Percentiles rank a stretch among this genome's conserved stretches.
phyloP scores from a whole-genome alignment of 2,797 vertebrate species.

The Odontamblyopus rebecca region DNA sequence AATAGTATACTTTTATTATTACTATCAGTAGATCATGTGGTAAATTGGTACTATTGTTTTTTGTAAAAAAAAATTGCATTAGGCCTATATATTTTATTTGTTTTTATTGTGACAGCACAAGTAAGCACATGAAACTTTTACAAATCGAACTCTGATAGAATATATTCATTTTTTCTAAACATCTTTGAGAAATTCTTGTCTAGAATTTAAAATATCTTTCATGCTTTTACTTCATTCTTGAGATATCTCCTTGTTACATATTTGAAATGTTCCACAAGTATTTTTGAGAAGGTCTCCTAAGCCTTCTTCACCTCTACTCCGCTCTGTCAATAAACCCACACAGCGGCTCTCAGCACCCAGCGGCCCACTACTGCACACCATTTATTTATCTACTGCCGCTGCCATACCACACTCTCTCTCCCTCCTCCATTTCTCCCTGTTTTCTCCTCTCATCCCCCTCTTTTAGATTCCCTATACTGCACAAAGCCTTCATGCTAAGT shows the following conservation, averaged over 20 bases:
- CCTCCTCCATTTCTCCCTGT: slow-evolving; percentile 22
- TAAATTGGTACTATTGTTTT: neutral
- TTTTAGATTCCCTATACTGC: slow-evolving; percentile 35
- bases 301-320: slow-evolving; percentile 53
- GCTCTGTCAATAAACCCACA: slow-evolving; percentile 75
- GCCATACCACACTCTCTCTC: slow-evolving; percentile 43
- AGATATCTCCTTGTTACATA: slow-evolving; percentile 48
- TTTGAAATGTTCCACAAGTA: slow-evolving; percentile 51
- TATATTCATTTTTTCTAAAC: neutral
- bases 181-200: neutral
- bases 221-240: slow-evolving; percentile 33
- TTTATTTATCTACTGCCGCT: slow-evolving; percentile 73
- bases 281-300: slow-evolving; percentile 46
- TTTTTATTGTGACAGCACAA: neutral
- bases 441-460: slow-evolving; percentile 30
- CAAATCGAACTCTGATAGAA: neutral
- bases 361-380: slow-evolving; percentile 64
- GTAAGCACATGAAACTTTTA: neutral
- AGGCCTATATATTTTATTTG: too few relatives aligned
- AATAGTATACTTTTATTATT: too few relatives aligned
- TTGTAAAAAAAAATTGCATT: too few relatives aligned
- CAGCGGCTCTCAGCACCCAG: slow-evolving; percentile 66
- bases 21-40: too few relatives aligned
- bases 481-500: slow-evolving; percentile 47
- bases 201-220: neutral